Base-by-base conservation (phyloP, 2,888 invertebrate genomes). In the Dioctria rufipes region DNA sequence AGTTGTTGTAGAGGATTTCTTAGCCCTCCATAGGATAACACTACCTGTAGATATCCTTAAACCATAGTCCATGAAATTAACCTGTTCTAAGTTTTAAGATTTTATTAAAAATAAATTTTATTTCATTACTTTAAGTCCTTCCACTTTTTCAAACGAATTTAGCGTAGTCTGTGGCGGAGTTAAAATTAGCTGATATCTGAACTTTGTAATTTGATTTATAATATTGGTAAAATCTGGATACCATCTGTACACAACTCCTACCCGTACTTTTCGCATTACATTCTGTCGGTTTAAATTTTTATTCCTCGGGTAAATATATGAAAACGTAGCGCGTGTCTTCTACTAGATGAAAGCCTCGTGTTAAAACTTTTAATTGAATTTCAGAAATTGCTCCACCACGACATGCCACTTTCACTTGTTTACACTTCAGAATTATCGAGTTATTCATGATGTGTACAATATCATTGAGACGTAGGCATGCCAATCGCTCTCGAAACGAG, bases 341-440 rank as follows among this genome's bases (percentile, higher is more conserved):
- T 69, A 49, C 69, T 51, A 69, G 69, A 51, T 51, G 69, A 25
- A 4, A 11, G 49, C 11, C 51, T 9, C 37, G 49, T 51, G 25
- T 43, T 69, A 69, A 51, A 51, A 51, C 51, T 39, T 5, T 25
- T 39, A 51, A 69, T 69, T 49, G 54, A 69, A 51, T 51, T 69
- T 69, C 11, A 69, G 69, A 69, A 69, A 69, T 69, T 69, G 13
- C 69, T 37, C 51, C 51, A 3, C 43, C 43, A 69, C 69, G n/a
- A 25, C 25, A 25, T 25, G 25, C 49, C 49, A 69, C 69, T 69
- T 69, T 69, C 69, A 69, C 69, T 69, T 69, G 51, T 69, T 69
- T 69, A 69, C 69, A 69, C 51, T 51, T 39, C 51, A 69, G 25
- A 51, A 11, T 51, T 69, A 69, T 69, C 69, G 2, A 3, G 4